Base-by-base conservation (phyloP, 2,888 invertebrate genomes). In the Drosophila pseudotalamancana region DNA sequence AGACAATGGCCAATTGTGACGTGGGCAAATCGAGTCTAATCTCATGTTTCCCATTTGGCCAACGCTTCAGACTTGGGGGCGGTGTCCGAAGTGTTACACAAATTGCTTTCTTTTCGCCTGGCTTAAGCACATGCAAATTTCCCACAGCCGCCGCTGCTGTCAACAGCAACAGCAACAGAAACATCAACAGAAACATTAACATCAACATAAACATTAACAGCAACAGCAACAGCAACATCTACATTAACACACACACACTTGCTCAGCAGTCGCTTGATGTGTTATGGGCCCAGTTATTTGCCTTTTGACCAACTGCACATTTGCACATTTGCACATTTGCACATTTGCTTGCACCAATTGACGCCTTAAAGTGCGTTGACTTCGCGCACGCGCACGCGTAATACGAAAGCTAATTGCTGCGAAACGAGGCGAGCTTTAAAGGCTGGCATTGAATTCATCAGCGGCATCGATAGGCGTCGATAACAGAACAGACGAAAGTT, bases 361-460 rank as follows among this genome's bases (percentile, higher is more conserved):
- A 32, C 76, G 59, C 60, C 50, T 60, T n/a, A 9, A 34, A 62
- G 56, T 50, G 42, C 72, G 40, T 40, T 76, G 72, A 69, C 46
- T 42, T 18, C 29, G 23, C 31, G 1, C 32, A 21, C n/a, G n/a
- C n/a, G n/a, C n/a, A n/a, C n/a, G n/a, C n/a, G 37, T 43, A 27
- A 45, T 63, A 39, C 18, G 45, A 6, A 62, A 46, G 4, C 6
- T 1, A n/a, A 14, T 6, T 21, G 27, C 39, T 25, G 14, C 14
- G 12, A 4, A 11, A 5, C 14, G 12, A 4, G 12, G 8, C 14
- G 5, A 23, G 6, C 14, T 34, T 27, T 9, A 1, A 1, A 2
- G 25, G 21, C 19, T 23, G 42, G 14, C 32, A 50, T 32, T 62
- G 21, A 37, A 16, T 9, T 34, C 19, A 16, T 31, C 19, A 27